phyloP scores from a whole-genome alignment of 2,797 vertebrate genomes.

The Brachyalestes nurse region DNA sequence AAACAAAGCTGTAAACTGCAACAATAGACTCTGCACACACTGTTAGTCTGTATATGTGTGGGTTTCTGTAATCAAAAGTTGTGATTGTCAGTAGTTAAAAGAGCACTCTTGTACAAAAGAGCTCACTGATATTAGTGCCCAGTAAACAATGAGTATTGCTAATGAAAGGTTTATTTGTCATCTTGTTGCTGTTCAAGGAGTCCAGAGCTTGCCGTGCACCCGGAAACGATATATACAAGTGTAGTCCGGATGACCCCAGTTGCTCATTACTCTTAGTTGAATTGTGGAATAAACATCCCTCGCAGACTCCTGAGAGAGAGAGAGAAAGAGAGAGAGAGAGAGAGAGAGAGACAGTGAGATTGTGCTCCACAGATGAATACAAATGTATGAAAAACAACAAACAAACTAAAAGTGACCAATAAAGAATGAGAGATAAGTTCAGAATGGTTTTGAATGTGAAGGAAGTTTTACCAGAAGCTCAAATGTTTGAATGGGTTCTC shows the following conservation, averaged over 20 bases:
- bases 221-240: not conserved
- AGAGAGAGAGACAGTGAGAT: not conserved
- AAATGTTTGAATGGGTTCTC: constrained; percentile 81
- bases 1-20: too few relatives aligned
- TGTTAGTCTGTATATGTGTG: too few relatives aligned
- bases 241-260: not conserved
- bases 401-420: not conserved
- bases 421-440: too few relatives aligned
- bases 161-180: too few relatives aligned
- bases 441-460: not conserved
- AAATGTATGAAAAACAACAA: not conserved
- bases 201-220: not conserved
- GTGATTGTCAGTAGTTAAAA: too few relatives aligned
- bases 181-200: not conserved
- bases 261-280: not conserved
- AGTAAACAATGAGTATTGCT: too few relatives aligned
- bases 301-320: not conserved
- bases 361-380: not conserved
- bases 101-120: too few relatives aligned
- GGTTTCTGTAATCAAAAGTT: too few relatives aligned
- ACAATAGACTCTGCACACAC: too few relatives aligned
- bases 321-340: not conserved
- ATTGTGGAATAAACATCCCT: not conserved
- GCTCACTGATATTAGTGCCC: too few relatives aligned
- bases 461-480: constrained; percentile 70